These are phyloP conservation scores for Danio jaintianensis DNA, from an alignment of 2,797 vertebrate species.

Conservation along the genomic window DNA sequence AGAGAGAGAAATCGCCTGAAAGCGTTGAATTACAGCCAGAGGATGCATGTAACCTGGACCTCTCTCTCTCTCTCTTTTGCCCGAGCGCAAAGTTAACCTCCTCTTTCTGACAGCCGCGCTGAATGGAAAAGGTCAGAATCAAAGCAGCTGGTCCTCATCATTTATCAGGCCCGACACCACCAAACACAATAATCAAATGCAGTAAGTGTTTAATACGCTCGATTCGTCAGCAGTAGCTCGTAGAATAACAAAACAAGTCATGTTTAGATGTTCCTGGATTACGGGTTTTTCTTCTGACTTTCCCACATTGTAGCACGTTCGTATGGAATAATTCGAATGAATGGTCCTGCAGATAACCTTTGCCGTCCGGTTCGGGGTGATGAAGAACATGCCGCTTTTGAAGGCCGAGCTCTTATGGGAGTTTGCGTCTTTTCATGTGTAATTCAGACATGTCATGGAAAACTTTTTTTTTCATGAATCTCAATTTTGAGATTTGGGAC, in stretches of 20 bases:
- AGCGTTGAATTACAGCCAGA: constrained; percentile 60
- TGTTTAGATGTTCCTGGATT: constrained; percentile 43
- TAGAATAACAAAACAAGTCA: constrained; percentile 39
- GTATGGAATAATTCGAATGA: constrained; percentile 27
- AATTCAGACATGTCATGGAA: constrained; percentile 2
- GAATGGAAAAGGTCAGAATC: constrained; percentile 50
- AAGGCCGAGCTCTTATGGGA: constrained; percentile 17
- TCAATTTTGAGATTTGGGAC: too few relatives aligned
- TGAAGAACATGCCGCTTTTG: constrained; percentile 35
- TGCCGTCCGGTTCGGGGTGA: constrained; percentile 1
- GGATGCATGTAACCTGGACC: constrained; percentile 63
- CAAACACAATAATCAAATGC: constrained; percentile 40
- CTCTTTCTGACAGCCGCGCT: constrained; percentile 51
- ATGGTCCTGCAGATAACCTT: constrained; percentile 27
- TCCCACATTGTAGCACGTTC: constrained; percentile 26
- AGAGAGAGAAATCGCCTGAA: constrained; percentile 44
- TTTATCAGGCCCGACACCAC: constrained; percentile 12
- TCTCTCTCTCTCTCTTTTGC: constrained; percentile 48
- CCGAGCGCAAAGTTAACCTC: constrained; percentile 58
- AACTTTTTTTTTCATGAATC: not conserved
- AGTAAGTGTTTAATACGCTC: constrained; percentile 32
- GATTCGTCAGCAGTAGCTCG: constrained; percentile 33
- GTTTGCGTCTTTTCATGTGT: constrained; percentile 29
- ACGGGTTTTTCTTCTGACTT: constrained; percentile 19
- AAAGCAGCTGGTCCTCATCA: constrained; percentile 49